Conservation (phyloP, 2,888 invertebrate species). For the Synanthedon vespiformis region DNA sequence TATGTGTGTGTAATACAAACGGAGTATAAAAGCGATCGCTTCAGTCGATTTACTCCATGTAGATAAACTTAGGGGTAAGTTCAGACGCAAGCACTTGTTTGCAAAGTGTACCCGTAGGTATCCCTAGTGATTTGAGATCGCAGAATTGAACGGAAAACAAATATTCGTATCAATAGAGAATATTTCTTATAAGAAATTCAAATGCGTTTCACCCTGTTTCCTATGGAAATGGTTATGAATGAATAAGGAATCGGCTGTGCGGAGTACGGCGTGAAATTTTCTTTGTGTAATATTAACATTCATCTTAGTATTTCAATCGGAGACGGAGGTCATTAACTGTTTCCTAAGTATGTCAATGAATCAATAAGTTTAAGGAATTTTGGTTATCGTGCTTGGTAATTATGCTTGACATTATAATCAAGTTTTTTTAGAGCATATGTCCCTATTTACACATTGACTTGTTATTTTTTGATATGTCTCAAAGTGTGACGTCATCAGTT, state of each 20-base stretch:
- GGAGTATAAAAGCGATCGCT: slow-evolving; percentile 6
- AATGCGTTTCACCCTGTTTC: slow-evolving; percentile 40
- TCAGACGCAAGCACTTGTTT: slow-evolving; percentile 2
- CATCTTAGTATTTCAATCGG: slow-evolving; percentile 20
- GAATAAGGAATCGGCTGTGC: slow-evolving; percentile 40
- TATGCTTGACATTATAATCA: too few species aligned
- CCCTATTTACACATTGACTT: too few species aligned
- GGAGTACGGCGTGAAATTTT: slow-evolving; percentile 25
- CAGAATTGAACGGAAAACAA: slow-evolving; percentile 34
- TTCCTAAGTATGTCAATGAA: too few species aligned
- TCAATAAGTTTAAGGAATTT: too few species aligned
- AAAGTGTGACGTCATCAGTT: too few species aligned
- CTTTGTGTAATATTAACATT: slow-evolving; percentile 16
- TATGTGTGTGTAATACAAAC: neutral
- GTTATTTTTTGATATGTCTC: too few species aligned
- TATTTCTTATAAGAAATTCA: slow-evolving; percentile 44
- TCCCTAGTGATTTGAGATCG: slow-evolving; percentile 29
- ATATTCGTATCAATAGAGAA: slow-evolving; percentile 43
- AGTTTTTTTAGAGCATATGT: too few species aligned
- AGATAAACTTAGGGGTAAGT: slow-evolving; percentile 3
- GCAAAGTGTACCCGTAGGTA: slow-evolving; percentile 19
- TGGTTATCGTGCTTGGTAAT: too few species aligned
- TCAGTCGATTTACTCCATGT: slow-evolving; percentile 10
- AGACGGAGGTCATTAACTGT: slow-evolving; percentile 1
- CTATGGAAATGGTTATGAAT: slow-evolving; percentile 47